phyloP scores from a whole-genome alignment of 2,797 vertebrate species.

The Ataeniobius toweri region DNA sequence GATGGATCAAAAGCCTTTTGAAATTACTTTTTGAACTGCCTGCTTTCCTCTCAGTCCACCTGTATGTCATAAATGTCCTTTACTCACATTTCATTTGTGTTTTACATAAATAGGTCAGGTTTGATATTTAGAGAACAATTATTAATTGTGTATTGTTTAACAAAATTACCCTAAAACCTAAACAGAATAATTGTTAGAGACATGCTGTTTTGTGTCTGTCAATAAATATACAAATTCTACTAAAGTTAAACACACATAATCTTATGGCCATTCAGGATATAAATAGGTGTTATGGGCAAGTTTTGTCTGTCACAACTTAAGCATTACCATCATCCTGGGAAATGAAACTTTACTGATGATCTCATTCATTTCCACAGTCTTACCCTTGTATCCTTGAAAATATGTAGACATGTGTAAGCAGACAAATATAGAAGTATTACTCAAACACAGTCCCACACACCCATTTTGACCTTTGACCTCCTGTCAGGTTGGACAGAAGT shows the following conservation, averaged over 20 bases:
- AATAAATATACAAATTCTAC: too few relatives aligned
- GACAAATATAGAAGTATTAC: constrained; percentile 56
- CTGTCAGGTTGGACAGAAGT: constrained; percentile 45
- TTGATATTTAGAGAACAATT: too few relatives aligned
- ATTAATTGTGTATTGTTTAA: too few relatives aligned
- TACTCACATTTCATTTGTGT: not conserved
- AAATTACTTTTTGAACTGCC: not conserved
- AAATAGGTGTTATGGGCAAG: too few relatives aligned
- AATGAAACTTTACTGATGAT: constrained; percentile 26
- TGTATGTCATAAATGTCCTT: not conserved
- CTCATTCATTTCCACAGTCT: constrained; percentile 55
- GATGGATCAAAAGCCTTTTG: not conserved
- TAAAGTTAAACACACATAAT: too few relatives aligned
- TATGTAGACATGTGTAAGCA: constrained; percentile 30
- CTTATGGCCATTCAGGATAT: too few relatives aligned
- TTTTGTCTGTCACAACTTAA: not conserved
- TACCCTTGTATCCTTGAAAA: constrained; percentile 39
- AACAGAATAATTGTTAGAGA: too few relatives aligned
- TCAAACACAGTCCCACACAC: constrained; percentile 22
- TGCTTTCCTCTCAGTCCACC: not conserved
- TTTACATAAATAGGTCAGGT: not conserved
- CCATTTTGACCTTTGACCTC: constrained; percentile 50
- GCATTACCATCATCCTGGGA: not conserved
- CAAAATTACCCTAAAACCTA: too few relatives aligned
- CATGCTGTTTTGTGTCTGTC: too few relatives aligned